A percentile compares a stretch with the other conserved stretches of the same genome.
These are phyloP conservation scores for Lateolabrax maculatus DNA, from an alignment of 2,797 vertebrate species.

Conservation along the genomic window DNA sequence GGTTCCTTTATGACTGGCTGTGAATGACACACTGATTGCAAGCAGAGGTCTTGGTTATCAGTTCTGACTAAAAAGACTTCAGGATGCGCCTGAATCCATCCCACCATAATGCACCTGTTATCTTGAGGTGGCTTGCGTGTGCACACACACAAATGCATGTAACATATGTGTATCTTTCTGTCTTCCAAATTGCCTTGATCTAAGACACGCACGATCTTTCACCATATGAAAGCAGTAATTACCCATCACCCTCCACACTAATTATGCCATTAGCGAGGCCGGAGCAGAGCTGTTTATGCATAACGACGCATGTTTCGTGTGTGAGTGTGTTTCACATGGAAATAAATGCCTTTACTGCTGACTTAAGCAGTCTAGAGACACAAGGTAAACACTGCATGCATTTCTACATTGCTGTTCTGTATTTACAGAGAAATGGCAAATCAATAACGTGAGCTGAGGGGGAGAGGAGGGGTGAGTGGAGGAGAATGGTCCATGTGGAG, in stretches of 20 bases:
- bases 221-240: slow-evolving; percentile 73
- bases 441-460: slow-evolving; percentile 51
- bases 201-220: slow-evolving; percentile 55
- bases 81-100: not conserved
- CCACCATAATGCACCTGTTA: not conserved
- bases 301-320: slow-evolving; percentile 24
- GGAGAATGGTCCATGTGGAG: slow-evolving; percentile 6
- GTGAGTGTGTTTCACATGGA: slow-evolving; percentile 20
- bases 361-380: slow-evolving; percentile 30
- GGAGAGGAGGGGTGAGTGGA: slow-evolving; percentile 10
- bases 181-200: slow-evolving; percentile 54
- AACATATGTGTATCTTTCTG: slow-evolving; percentile 23
- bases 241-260: slow-evolving; percentile 70
- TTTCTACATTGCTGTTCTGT: slow-evolving; percentile 34
- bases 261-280: slow-evolving; percentile 76
- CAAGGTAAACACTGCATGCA: slow-evolving; percentile 24
- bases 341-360: slow-evolving; percentile 28
- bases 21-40: slow-evolving; percentile 42
- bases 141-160: slow-evolving; percentile 13
- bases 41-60: slow-evolving; percentile 58
- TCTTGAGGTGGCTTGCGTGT: slow-evolving; percentile 37
- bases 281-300: slow-evolving; percentile 29
- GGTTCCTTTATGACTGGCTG: slow-evolving; percentile 19
- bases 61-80: slow-evolving; percentile 33
- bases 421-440: slow-evolving; percentile 63